These are phyloP conservation scores for Myotis daubentonii DNA, from an alignment of 2,797 vertebrate species.

Conservation along the genomic window DNA sequence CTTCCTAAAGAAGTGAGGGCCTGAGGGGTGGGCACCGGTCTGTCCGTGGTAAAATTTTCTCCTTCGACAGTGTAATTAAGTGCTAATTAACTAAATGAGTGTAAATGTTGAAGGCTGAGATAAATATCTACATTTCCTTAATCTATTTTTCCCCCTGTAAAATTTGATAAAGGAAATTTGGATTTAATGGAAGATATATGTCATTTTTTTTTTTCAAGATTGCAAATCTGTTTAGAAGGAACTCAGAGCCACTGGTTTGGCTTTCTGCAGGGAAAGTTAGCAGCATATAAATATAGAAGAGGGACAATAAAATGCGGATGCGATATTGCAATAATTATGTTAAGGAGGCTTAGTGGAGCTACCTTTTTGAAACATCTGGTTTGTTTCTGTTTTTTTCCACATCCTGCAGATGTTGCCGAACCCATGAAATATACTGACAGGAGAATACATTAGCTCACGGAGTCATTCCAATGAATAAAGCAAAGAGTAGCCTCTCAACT, in stretches of 20 bases:
- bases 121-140: constrained; percentile 86
- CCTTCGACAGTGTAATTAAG: constrained; percentile 87
- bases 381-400: constrained; percentile 86
- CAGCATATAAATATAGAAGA: constrained; percentile 82
- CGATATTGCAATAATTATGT: constrained; percentile 83
- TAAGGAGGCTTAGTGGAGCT: constrained; percentile 83
- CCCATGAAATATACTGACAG: constrained; percentile 84
- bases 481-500: constrained; percentile 85
- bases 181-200: constrained; percentile 86
- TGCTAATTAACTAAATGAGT: constrained; percentile 89
- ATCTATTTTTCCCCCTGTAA: constrained; percentile 84
- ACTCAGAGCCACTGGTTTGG: constrained; percentile 73
- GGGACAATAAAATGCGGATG: constrained; percentile 74
- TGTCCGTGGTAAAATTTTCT: constrained; percentile 76
- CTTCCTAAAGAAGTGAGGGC: constrained; percentile 68
- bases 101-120: constrained; percentile 88
- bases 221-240: constrained; percentile 84
- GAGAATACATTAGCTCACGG: constrained; percentile 84
- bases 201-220: constrained; percentile 75
- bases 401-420: constrained; percentile 88
- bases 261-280: constrained; percentile 82
- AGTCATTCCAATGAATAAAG: constrained; percentile 85
- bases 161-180: constrained; percentile 88
- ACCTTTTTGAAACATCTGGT: constrained; percentile 89
- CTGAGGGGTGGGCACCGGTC: constrained; percentile 71